phyloP scores from a whole-genome alignment of 2,888 invertebrate genomes.

The Lymantria monacha region DNA sequence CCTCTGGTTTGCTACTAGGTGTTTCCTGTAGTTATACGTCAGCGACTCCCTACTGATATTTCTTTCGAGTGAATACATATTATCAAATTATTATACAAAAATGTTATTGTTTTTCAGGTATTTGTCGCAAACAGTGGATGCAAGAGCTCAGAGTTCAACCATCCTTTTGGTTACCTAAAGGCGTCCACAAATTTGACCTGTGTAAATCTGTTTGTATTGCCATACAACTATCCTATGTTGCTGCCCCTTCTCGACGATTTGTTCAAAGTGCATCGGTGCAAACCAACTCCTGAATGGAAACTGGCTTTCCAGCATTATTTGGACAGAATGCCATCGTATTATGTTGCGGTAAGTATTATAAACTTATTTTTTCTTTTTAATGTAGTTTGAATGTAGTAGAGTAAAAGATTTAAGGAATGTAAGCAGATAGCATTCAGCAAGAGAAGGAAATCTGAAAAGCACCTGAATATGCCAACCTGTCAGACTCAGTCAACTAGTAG shows the following conservation, averaged over 20 bases:
- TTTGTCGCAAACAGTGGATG: slow-evolving; percentile 96
- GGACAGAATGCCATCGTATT: slow-evolving; percentile 98
- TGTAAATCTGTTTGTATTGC: slow-evolving; percentile 98
- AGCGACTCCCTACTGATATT: too few relatives aligned
- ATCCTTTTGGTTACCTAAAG: slow-evolving; percentile 98
- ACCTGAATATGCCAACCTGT: too few relatives aligned
- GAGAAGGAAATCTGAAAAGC: too few relatives aligned
- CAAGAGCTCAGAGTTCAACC: slow-evolving; percentile 89
- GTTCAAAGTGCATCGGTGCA: slow-evolving; percentile 95
- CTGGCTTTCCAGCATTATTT: slow-evolving; percentile 96
- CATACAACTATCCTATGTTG: slow-evolving; percentile 98
- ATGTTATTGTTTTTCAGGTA: slow-evolving; percentile 78
- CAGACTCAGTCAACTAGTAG: too few relatives aligned
- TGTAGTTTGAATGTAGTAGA: too few relatives aligned
- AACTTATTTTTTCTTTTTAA: background rate
- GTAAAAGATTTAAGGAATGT: too few relatives aligned
- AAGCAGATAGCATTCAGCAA: too few relatives aligned
- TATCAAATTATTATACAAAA: background rate
- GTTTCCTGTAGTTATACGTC: too few relatives aligned
- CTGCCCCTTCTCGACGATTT: slow-evolving; percentile 96
- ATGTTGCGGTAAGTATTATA: slow-evolving; percentile 84
- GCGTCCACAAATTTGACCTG: slow-evolving; percentile 96
- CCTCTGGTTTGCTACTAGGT: too few relatives aligned
- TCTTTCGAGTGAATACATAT: too few relatives aligned
- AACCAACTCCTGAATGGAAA: slow-evolving; percentile 96